Percentiles rank a stretch among this genome's conserved stretches.
Evolutionary conservation across 1,140 invertebrate genomes (phyloP).

Genomic region (Zophobas atratus): DNA sequence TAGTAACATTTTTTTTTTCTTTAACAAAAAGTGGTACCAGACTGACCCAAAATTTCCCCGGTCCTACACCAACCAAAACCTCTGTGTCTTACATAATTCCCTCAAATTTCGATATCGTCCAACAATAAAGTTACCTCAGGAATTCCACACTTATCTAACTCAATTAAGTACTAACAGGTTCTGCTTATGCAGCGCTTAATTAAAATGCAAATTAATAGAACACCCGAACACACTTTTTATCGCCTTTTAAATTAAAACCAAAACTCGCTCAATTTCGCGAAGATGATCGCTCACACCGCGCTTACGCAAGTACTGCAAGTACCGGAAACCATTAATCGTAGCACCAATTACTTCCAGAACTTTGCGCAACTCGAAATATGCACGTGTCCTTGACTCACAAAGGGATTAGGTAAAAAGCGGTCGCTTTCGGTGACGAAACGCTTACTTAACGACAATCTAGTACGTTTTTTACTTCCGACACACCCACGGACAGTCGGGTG

Average conservation of each 20-base stretch:
- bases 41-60: no score
- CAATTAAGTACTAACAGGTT: constrained; percentile 7
- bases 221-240: constrained; percentile 10
- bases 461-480: constrained; percentile 21
- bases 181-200: neutral
- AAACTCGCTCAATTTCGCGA: no score
- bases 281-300: no score
- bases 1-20: no score
- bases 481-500: neutral
- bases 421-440: constrained; percentile 17
- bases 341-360: neutral
- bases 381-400: constrained; percentile 18
- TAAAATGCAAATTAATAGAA: constrained; percentile 21
- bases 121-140: constrained; percentile 13
- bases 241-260: neutral
- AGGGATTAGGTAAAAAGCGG: constrained; percentile 29
- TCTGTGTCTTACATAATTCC: neutral
- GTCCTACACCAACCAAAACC: no score
- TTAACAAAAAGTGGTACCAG: no score
- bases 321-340: constrained; percentile 6
- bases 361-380: neutral
- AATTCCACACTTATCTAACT: constrained; percentile 30
- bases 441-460: constrained; percentile 8
- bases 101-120: neutral
- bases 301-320: neutral